Base-by-base conservation (phyloP, 2,888 invertebrate genomes). In the Micoletzkya japonica region DNA sequence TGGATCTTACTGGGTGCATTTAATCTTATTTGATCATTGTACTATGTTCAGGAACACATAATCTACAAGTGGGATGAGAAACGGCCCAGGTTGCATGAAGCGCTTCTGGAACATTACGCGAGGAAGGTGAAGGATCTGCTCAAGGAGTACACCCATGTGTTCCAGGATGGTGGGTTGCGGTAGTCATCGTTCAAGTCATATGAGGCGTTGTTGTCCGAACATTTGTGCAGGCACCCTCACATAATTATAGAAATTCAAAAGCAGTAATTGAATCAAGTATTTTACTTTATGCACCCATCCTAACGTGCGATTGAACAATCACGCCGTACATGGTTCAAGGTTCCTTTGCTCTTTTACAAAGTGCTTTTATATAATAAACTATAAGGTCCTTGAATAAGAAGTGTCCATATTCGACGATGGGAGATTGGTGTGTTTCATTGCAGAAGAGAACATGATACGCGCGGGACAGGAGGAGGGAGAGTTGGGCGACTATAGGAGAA, bases 1-100 rank as follows among this genome's bases (percentile, higher is more conserved):
- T n/a, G n/a, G n/a, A 32, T 14, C 6, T 30, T 14, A 54, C 26
- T 70, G 10, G 17, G 7, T 28, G 24, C 6, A 36, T 10, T 6
- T 49, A 1, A 26, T 30, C 32, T 57, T 20, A 17, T 56, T 49
- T 54, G n/a, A 7, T 6, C 30, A 34, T 56, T n/a, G 57, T 32
- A 34, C 20, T 32, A 37, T 74, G 32, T 7, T 69, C 79, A 90
- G 88, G 96, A 97, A 86, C 95, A 98, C 86, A 91, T 97, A 0
- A 92, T 98, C 36, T 90, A 91, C 74, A 90, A 90, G 2, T 96
- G 96, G 94, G 90, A 91, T 74, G 97, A 98, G 78, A 89, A 89
- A 0, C 92, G 91, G 84, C 89, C 92, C 0, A 86, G 92, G 60
- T 93, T 95, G 82, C 97, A 98, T 86, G 95, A 97, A 85, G 91